Conservation (phyloP, 2,888 invertebrate genomes). For the Plebejus melissa region DNA sequence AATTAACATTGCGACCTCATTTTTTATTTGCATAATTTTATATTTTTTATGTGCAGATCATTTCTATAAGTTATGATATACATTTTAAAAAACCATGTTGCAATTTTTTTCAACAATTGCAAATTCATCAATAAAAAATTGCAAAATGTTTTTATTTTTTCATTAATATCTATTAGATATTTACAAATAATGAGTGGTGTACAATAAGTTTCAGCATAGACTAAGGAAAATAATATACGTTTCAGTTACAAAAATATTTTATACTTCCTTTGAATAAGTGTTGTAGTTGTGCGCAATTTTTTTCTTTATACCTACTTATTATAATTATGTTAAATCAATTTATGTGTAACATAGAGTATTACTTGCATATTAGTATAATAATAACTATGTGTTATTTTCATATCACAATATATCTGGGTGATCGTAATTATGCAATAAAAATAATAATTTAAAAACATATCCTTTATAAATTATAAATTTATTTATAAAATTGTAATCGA, state of each 20-base stretch:
- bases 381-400: neutral
- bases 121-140: no score
- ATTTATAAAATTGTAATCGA: neutral
- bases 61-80: neutral
- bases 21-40: neutral
- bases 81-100: no score
- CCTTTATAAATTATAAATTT: neutral
- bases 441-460: slow-evolving; percentile 12
- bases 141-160: no score
- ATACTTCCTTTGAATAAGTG: neutral
- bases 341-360: neutral
- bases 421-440: neutral
- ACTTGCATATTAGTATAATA: neutral
- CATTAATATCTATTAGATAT: no score
- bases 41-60: neutral
- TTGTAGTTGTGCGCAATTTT: neutral
- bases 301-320: neutral
- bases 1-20: neutral
- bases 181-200: neutral
- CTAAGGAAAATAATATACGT: no score
- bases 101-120: no score
- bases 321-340: neutral
- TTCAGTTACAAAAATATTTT: neutral
- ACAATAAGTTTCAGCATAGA: neutral
- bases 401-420: neutral